Conservation (phyloP, 2,797 vertebrate species). For the Harpagifer antarcticus region DNA sequence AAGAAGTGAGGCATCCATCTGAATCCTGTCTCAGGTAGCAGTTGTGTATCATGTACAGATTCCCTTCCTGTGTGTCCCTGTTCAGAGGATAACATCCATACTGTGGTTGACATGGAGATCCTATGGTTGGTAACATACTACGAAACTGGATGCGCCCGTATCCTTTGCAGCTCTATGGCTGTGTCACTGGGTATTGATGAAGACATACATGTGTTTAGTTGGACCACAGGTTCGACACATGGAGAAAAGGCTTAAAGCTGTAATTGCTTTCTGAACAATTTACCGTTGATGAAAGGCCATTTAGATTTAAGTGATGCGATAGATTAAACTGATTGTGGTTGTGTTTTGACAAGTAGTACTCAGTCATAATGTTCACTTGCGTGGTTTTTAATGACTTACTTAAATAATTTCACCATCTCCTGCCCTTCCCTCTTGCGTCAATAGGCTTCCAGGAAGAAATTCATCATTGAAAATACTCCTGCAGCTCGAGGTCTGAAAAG, state of each 20-base stretch:
- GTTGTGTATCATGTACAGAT: not conserved
- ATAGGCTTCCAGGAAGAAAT: constrained; percentile 58
- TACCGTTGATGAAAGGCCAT: not conserved
- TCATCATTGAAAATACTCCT: constrained; percentile 53
- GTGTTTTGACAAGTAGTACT: constrained; percentile 28
- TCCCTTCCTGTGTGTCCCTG: constrained; percentile 3
- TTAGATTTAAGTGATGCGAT: constrained; percentile 14
- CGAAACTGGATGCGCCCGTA: not conserved
- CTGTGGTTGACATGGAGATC: constrained; percentile 14
- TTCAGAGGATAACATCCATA: constrained; percentile 32
- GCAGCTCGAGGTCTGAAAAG: constrained; percentile 30
- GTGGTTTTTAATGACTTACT: constrained; percentile 58
- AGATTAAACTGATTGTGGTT: constrained; percentile 20
- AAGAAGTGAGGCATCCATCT: too few species aligned
- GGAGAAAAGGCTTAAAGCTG: not conserved
- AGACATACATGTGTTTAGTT: not conserved
- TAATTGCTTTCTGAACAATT: not conserved
- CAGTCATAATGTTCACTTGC: constrained; percentile 10
- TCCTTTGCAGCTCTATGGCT: constrained; percentile 10
- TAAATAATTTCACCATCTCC: constrained; percentile 31
- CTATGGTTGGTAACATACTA: constrained; percentile 34
- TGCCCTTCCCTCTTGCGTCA: not conserved
- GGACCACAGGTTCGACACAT: constrained; percentile 2
- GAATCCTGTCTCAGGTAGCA: not conserved
- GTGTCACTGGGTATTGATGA: constrained; percentile 41